Evolutionary conservation across 2,888 invertebrate genomes (phyloP), one percentile per base, ranked within the genome.

Genomic region (Rugalucina vietnamica): DNA sequence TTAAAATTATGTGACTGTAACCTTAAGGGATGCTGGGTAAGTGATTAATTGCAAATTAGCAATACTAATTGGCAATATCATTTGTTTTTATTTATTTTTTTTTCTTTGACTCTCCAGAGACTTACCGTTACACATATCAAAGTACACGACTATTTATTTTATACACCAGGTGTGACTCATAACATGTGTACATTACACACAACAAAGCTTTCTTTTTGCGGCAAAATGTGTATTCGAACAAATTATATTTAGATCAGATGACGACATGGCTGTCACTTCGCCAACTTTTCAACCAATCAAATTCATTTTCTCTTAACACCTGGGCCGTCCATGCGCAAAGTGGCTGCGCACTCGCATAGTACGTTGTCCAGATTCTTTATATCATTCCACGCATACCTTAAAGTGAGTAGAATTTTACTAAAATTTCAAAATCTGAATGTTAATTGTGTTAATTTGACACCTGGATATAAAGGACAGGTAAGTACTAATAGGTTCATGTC

Each of bases 331-430:
- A 88, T 94, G 94, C 94, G 94, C 93, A 88, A 88, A 81, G 81
- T 79, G 43, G 87, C 86, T 93, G 94, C 94, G 94, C 94, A 93
- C 78, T 91, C 84, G 88, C 79, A 85, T 84, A 85, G 91, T 97
- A 97, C 97, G 97, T 98, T 97, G 97, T 97, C 97, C 96, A 97
- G 97, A 98, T 98, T 98, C 98, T 97, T 98, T 98, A 97, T 97
- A 97, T 97, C 98, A 98, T 98, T 98, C 98, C 97, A 97, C 96
- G 97, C 97, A 98, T 98, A 97, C 98, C 97, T 97, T 95, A 95
- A 96, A 95, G 95, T 95, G 95, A 95, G 90, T 88, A 89, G 79
- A 88, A 89, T 87, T 89, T 90, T 80, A 76, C 86, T 90, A 87
- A 89, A 90, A 90, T 87, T 90, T 86, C 86, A 88, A 85, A 87